A percentile compares a stretch with the other conserved stretches of the same genome.
phyloP scores from a whole-genome alignment of 2,888 invertebrate genomes.

The Pocota personata region DNA sequence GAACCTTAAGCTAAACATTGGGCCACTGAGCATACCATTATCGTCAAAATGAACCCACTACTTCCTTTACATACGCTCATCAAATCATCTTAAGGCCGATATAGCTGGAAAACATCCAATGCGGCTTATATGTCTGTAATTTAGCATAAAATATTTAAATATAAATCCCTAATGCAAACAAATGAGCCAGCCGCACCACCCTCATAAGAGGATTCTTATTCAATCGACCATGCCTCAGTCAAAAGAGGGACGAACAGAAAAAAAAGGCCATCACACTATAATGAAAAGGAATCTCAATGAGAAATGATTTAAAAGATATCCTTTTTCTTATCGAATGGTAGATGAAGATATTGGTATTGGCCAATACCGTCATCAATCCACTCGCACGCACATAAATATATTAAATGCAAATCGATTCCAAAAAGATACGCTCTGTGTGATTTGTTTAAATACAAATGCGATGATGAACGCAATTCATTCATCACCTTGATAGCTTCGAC shows the following conservation, averaged over 20 bases:
- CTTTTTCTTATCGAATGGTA: slow-evolving; percentile 37
- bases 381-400: slow-evolving; percentile 21
- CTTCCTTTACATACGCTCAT: neutral
- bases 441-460: slow-evolving; percentile 38
- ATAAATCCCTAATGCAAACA: slow-evolving; percentile 44
- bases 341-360: slow-evolving; percentile 12
- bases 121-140: slow-evolving; percentile 26
- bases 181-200: neutral
- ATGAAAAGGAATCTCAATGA: slow-evolving; percentile 65
- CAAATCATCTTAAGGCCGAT: slow-evolving; percentile 41
- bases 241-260: neutral
- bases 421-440: slow-evolving; percentile 35
- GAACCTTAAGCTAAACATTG: neutral
- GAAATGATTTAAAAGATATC: slow-evolving; percentile 64
- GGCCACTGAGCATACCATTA: slow-evolving; percentile 6
- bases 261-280: slow-evolving; percentile 2
- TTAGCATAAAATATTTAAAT: slow-evolving; percentile 66
- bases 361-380: slow-evolving; percentile 48
- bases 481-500: slow-evolving; percentile 46
- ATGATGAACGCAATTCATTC: slow-evolving; percentile 50
- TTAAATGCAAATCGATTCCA: slow-evolving; percentile 37
- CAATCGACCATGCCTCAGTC: neutral
- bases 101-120: slow-evolving; percentile 20
- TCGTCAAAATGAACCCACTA: neutral
- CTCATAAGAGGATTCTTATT: neutral